Conservation (phyloP, 2,888 invertebrate genomes). For the Oxyscelio sp. region DNA sequence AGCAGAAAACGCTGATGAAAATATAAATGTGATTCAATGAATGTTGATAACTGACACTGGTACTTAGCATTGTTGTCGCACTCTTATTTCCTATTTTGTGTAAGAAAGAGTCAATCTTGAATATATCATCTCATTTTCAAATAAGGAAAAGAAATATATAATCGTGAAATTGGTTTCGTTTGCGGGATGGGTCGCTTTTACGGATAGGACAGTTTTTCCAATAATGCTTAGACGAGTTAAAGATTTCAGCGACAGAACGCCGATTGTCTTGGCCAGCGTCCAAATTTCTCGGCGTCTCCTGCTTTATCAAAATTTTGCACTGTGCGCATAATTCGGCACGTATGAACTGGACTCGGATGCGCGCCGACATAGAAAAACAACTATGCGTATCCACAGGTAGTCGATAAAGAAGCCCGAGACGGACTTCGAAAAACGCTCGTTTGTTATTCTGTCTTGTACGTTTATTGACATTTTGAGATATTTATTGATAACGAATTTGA, state of each 20-base stretch:
- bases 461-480: slow-evolving; percentile 44
- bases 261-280: slow-evolving; percentile 77
- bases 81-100: no score
- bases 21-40: slow-evolving; percentile 1
- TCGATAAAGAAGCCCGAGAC: slow-evolving; percentile 63
- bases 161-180: slow-evolving; percentile 42
- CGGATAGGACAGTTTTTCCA: slow-evolving; percentile 26
- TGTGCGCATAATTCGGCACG: slow-evolving; percentile 70
- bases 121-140: slow-evolving; percentile 10
- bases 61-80: no score
- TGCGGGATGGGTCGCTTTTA: slow-evolving; percentile 13
- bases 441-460: slow-evolving; percentile 41
- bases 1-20: no score
- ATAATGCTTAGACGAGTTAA: slow-evolving; percentile 43
- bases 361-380: slow-evolving; percentile 54
- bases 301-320: slow-evolving; percentile 63
- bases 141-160: slow-evolving; percentile 21
- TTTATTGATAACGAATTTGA: no score
- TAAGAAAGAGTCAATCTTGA: not conserved
- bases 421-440: slow-evolving; percentile 51
- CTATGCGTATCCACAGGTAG: slow-evolving; percentile 72
- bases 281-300: slow-evolving; percentile 70
- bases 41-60: no score
- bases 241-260: slow-evolving; percentile 23
- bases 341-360: slow-evolving; percentile 50